A percentile compares a stretch with the other conserved stretches of the same genome.
These are phyloP conservation scores for Limnephilus marmoratus DNA, from an alignment of 2,888 invertebrate species.

Conservation along the genomic window DNA sequence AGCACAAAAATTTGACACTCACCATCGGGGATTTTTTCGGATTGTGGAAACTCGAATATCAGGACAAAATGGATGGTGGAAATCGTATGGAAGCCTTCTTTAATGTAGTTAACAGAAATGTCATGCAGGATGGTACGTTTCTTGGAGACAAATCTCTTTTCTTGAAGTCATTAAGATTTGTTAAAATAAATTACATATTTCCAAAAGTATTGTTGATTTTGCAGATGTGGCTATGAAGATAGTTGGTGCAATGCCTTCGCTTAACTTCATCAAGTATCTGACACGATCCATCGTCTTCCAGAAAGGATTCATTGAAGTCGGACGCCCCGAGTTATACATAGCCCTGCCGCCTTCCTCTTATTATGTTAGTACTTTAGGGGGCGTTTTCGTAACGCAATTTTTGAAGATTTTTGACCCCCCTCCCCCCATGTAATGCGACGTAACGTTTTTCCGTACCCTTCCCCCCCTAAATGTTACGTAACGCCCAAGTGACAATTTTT, in stretches of 20 bases:
- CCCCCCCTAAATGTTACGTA: too few relatives aligned
- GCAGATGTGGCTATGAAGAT: conserved; percentile 78
- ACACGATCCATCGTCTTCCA: conserved; percentile 80
- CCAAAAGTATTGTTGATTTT: conserved; percentile 66
- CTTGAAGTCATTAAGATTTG: neutral
- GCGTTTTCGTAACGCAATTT: too few relatives aligned
- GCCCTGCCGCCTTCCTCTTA: conserved; percentile 80
- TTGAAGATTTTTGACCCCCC: too few relatives aligned
- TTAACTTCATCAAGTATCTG: conserved; percentile 80
- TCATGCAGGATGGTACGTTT: conserved; percentile 67
- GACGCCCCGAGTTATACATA: conserved; percentile 81
- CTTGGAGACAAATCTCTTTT: neutral
- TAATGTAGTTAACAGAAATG: conserved; percentile 73
- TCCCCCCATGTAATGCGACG: too few relatives aligned
- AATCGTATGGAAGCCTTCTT: conserved; percentile 77
- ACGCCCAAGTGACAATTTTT: too few relatives aligned
- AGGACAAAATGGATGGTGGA: conserved; percentile 79
- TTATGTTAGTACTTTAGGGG: conserved; percentile 77
- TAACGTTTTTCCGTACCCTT: too few relatives aligned
- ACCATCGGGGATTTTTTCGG: conserved; percentile 78
- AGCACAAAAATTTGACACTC: conserved; percentile 71
- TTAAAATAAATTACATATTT: neutral
- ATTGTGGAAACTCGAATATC: conserved; percentile 77
- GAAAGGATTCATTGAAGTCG: conserved; percentile 76
- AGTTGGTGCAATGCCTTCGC: conserved; percentile 78